phyloP scores from a whole-genome alignment of 2,113 vertebrate genomes.

The Aptenodytes forsteri region DNA sequence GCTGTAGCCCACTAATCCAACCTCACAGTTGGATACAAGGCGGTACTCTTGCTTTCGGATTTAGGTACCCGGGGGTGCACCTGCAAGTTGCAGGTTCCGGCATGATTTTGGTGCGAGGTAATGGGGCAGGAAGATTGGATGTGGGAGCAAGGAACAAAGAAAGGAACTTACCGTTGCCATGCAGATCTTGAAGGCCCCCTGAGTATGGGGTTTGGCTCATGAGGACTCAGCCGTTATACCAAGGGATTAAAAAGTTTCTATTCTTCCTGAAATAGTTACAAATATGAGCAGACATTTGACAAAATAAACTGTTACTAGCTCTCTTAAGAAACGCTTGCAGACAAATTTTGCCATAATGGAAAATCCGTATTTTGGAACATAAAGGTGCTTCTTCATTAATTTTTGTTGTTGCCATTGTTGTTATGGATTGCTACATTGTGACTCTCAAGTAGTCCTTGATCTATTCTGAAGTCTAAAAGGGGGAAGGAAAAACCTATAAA shows the following conservation, averaged over 20 bases:
- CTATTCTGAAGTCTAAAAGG: not conserved
- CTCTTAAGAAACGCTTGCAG: not conserved
- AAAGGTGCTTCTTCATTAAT: not conserved
- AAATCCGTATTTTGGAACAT: not conserved
- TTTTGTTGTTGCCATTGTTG: not conserved
- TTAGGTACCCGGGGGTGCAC: not conserved
- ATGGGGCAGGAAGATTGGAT: not conserved
- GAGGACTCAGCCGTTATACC: not conserved
- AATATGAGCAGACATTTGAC: not conserved
- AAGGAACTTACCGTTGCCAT: not conserved
- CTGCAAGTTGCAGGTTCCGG: not conserved
- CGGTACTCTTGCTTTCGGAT: not conserved
- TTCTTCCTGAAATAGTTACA: not conserved
- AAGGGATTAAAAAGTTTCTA: not conserved
- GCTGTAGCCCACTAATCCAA: not conserved
- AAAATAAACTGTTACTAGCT: not conserved
- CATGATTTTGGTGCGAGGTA: not conserved
- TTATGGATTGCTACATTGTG: not conserved
- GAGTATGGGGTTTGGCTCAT: not conserved
- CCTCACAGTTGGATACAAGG: rapidly evolving
- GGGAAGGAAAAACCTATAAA: not conserved
- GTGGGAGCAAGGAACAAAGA: not conserved
- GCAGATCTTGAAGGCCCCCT: not conserved
- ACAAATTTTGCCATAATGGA: not conserved
- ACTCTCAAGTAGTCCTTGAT: not conserved